Evolutionary conservation across 23 tunicate species (phyloP).

Genomic region (Corella eumyota): DNA sequence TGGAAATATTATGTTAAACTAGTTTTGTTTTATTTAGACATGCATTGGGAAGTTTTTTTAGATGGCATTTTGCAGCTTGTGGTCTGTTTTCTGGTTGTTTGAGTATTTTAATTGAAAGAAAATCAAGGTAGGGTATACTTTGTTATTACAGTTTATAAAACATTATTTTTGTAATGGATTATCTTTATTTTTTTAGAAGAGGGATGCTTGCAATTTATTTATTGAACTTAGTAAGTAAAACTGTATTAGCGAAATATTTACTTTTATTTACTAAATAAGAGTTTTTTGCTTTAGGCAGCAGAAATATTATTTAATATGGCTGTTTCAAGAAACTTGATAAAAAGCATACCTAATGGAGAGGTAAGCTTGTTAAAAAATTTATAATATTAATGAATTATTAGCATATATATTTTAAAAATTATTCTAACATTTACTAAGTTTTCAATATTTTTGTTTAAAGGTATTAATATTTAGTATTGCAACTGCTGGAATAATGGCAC

Average conservation of each 20-base stretch:
- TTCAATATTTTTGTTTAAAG: not conserved
- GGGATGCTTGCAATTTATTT: conserved; percentile 42
- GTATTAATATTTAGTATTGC: conserved; percentile 32
- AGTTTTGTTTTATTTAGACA: too few species aligned
- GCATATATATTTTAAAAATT: too few species aligned
- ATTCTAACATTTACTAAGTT: too few species aligned
- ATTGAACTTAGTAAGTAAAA: conserved; percentile 19
- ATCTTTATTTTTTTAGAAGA: conserved; percentile 10
- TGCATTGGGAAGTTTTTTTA: conserved; percentile 45
- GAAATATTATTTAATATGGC: too few species aligned
- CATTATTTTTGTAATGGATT: not conserved
- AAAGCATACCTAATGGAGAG: too few species aligned
- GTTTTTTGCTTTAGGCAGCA: too few species aligned
- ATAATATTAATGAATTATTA: too few species aligned
- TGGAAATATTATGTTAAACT: too few species aligned
- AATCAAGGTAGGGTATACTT: conserved; percentile 18
- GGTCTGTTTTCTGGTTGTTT: conserved; percentile 35
- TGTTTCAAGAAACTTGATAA: too few species aligned
- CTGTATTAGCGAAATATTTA: not conserved
- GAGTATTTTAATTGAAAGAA: conserved; percentile 48
- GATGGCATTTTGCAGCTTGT: conserved; percentile 37
- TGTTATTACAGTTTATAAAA: too few species aligned
- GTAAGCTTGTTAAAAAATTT: too few species aligned
- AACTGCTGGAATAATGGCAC: conserved; percentile 27
- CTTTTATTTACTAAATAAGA: too few species aligned